These are phyloP conservation scores for Dinoponera quadriceps DNA, from an alignment of 1,140 invertebrate species.

Conservation along the genomic window DNA sequence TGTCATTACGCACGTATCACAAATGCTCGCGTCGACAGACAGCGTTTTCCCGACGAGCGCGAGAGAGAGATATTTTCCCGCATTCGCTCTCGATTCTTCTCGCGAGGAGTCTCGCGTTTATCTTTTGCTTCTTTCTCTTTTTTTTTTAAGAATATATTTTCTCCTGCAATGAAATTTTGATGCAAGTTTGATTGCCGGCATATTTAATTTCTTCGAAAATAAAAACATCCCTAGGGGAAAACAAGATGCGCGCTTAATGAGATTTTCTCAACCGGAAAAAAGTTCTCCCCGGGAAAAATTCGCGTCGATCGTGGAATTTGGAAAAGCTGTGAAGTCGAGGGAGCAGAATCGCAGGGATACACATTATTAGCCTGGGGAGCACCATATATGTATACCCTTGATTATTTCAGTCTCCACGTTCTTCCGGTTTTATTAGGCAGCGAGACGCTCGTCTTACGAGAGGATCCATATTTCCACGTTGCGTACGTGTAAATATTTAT, in stretches of 20 bases:
- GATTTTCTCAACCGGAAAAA: neutral
- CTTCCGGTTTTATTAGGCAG: neutral
- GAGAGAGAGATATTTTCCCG: neutral
- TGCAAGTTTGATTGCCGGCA: neutral
- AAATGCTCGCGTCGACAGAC: constrained; percentile 14
- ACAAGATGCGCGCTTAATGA: neutral
- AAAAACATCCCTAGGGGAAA: neutral
- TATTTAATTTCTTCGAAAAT: neutral
- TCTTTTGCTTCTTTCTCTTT: neutral
- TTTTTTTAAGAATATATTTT: neutral
- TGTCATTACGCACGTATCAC: constrained; percentile 33
- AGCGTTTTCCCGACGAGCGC: constrained; percentile 9
- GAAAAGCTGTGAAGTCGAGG: neutral
- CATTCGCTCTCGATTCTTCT: constrained; percentile 24
- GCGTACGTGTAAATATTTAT: constrained; percentile 47
- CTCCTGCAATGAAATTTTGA: neutral
- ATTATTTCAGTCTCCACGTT: neutral
- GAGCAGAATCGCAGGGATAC: too few relatives aligned
- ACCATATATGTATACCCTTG: too few relatives aligned
- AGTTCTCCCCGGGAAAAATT: too few relatives aligned
- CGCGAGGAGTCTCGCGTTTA: neutral
- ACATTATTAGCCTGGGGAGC: too few relatives aligned
- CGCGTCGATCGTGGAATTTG: neutral
- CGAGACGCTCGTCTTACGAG: constrained; percentile 13
- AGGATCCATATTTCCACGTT: neutral